Evolutionary conservation across 2,888 invertebrate genomes (phyloP).

Genomic region (Gymnosoma rotundatum): DNA sequence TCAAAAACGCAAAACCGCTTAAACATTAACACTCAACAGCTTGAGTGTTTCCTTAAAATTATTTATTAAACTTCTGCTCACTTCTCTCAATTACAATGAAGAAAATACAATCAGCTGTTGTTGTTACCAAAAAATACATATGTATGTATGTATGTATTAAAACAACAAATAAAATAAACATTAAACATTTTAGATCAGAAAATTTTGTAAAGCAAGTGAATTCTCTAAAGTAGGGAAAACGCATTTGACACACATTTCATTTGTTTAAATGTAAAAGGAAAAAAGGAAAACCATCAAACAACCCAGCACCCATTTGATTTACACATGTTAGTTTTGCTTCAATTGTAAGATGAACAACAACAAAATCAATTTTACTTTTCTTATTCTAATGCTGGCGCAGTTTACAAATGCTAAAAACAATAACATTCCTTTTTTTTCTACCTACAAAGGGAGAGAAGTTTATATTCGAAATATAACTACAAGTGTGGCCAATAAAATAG

Average conservation of each 20-base stretch:
- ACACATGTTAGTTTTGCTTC: no score
- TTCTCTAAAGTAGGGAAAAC: constrained; percentile 3
- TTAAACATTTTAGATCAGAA: background rate
- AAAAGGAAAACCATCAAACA: constrained; percentile 1
- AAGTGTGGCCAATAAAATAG: no score
- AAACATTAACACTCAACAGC: constrained; percentile 5
- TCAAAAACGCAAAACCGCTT: no score
- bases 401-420: no score
- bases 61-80: background rate
- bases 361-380: background rate
- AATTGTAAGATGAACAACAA: background rate
- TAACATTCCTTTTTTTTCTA: no score
- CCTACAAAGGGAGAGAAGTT: no score
- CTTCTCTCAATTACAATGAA: background rate
- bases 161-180: constrained; percentile 24
- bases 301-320: background rate
- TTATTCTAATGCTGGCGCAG: no score
- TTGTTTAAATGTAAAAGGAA: constrained; percentile 8
- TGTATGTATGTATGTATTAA: background rate
- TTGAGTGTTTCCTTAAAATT: constrained; percentile 13
- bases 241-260: constrained; percentile 53
- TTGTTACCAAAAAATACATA: constrained; percentile 28
- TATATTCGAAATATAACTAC: no score
- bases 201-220: constrained; percentile 23
- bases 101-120: constrained; percentile 57